Percentiles rank a stretch among this genome's conserved stretches.
Evolutionary conservation across 2,888 invertebrate genomes (phyloP).

Genomic region (Polyploca ridens): DNA sequence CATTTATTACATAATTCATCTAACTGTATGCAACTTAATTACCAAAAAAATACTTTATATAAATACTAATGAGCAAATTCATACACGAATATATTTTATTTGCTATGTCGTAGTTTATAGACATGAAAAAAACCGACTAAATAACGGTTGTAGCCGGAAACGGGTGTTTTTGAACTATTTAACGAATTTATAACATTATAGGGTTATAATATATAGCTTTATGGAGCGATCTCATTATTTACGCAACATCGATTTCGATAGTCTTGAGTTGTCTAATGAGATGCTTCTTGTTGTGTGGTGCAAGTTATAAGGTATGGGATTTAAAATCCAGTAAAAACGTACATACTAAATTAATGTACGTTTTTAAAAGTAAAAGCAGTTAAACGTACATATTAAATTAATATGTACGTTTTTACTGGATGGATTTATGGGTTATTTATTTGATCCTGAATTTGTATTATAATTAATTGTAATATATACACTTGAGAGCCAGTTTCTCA

Average conservation of each 20-base stretch:
- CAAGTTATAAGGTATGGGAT: conserved; percentile 26
- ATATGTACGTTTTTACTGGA: too few species aligned
- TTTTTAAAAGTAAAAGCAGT: too few species aligned
- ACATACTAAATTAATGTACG: too few species aligned
- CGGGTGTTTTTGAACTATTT: conserved; percentile 41
- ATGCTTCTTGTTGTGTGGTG: conserved; percentile 29
- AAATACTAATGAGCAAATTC: conserved; percentile 10
- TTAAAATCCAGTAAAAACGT: too few species aligned
- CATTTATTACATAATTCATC: neutral
- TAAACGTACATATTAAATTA: too few species aligned
- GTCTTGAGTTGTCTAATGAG: conserved; percentile 37
- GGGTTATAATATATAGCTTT: conserved; percentile 55
- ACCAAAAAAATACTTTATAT: neutral
- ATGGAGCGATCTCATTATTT: conserved; percentile 62
- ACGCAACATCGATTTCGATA: conserved; percentile 60
- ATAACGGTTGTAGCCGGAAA: conserved; percentile 66
- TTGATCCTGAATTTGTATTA: too few species aligned
- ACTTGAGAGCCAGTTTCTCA: too few species aligned
- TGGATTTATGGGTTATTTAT: too few species aligned
- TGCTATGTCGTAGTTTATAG: conserved; percentile 46
- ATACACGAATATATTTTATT: conserved; percentile 47
- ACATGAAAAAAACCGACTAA: conserved; percentile 37
- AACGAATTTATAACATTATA: conserved; percentile 23
- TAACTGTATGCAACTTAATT: neutral
- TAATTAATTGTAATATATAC: too few species aligned